phyloP scores from a whole-genome alignment of 2,797 vertebrate genomes.

The Sebastes vulpes region DNA sequence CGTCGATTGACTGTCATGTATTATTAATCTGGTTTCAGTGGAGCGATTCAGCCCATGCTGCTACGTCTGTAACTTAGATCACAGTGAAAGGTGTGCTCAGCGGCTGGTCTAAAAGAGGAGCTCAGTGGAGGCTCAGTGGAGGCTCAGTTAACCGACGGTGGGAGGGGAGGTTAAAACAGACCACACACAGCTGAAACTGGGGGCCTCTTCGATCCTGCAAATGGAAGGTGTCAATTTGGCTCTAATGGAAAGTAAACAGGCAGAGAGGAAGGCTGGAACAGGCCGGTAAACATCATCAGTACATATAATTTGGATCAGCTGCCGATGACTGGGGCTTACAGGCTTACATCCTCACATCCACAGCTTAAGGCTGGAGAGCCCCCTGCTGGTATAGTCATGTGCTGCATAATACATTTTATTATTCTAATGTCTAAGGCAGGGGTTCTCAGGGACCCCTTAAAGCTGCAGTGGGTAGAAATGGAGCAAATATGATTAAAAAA shows the following conservation, averaged over 20 bases:
- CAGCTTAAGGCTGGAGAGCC: neutral
- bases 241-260: slow-evolving; percentile 56
- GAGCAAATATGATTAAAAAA: no score
- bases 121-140: neutral
- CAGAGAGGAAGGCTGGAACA: neutral
- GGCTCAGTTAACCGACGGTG: neutral
- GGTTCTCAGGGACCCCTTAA: no score
- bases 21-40: slow-evolving; percentile 56
- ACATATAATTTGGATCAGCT: slow-evolving; percentile 62
- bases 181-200: slow-evolving; percentile 18
- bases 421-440: neutral
- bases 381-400: slow-evolving; percentile 30
- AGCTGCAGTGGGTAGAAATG: no score
- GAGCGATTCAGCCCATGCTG: slow-evolving; percentile 15
- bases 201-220: slow-evolving; percentile 28
- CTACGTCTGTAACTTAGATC: slow-evolving; percentile 37
- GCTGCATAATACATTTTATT: slow-evolving; percentile 4
- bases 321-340: slow-evolving; percentile 30
- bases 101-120: neutral
- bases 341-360: neutral
- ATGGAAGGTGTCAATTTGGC: slow-evolving; percentile 40
- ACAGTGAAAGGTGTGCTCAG: slow-evolving; percentile 13
- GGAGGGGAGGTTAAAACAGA: neutral
- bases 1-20: slow-evolving; percentile 19
- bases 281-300: slow-evolving; percentile 52